Percentiles rank a stretch among this genome's conserved stretches.
phyloP scores from a whole-genome alignment of 2,888 invertebrate genomes.

The Agrilus biguttatus region DNA sequence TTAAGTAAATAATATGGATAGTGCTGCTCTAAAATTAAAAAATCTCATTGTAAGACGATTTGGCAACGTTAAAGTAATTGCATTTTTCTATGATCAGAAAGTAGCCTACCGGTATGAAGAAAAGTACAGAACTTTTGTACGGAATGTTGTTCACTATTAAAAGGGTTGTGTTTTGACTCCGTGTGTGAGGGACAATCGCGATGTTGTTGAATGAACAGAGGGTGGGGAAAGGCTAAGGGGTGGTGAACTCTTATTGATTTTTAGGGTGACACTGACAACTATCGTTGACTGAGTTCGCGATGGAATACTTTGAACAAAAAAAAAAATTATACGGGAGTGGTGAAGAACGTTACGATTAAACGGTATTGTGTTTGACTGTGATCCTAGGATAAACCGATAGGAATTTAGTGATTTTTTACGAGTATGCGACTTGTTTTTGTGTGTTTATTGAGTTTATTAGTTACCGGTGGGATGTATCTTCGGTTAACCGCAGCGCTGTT shows the following conservation, averaged over 20 bases:
- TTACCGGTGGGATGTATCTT: conserved; percentile 31
- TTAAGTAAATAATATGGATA: too few relatives aligned
- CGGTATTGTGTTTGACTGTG: background rate
- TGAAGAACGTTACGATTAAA: conserved; percentile 13
- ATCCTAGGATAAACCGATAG: conserved; percentile 4
- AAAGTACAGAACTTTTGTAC: too few relatives aligned
- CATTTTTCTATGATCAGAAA: too few relatives aligned
- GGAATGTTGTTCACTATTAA: too few relatives aligned
- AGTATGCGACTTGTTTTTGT: conserved; percentile 17
- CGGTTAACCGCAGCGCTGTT: conserved; percentile 21
- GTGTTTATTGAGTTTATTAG: conserved; percentile 24
- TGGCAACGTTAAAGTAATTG: too few relatives aligned
- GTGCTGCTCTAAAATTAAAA: too few relatives aligned
- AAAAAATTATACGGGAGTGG: conserved; percentile 27
- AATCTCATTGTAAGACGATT: too few relatives aligned
- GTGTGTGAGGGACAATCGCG: conserved; percentile 26
- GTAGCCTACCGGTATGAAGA: too few relatives aligned
- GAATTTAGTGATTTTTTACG: conserved; percentile 13
- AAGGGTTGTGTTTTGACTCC: conserved; percentile 17
- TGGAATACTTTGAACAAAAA: conserved; percentile 35
- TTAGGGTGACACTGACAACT: conserved; percentile 52
- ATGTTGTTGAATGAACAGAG: conserved; percentile 30
- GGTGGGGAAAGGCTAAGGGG: conserved; percentile 34
- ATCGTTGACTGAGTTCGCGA: conserved; percentile 38
- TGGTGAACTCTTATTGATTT: conserved; percentile 46